A percentile compares a stretch with the other conserved stretches of the same genome.
These are phyloP conservation scores for Lynx canadensis DNA, from an alignment of 2,113 vertebrate genomes.

Conservation along the genomic window DNA sequence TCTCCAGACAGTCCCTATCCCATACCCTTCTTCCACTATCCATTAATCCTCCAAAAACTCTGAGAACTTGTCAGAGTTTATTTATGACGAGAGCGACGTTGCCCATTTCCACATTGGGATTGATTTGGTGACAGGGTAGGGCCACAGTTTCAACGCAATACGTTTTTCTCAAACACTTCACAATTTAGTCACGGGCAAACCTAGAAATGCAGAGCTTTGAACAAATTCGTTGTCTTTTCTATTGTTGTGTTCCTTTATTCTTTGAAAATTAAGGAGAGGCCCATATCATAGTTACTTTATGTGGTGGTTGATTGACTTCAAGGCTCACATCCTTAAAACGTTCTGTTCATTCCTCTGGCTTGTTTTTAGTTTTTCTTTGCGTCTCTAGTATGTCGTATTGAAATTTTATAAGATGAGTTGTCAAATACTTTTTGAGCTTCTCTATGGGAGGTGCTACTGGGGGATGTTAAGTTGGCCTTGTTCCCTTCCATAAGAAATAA, in stretches of 20 bases:
- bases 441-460: background rate
- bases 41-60: background rate
- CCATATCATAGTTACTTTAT: background rate
- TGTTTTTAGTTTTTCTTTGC: constrained; percentile 7
- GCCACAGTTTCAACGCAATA: background rate
- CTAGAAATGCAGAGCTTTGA: background rate
- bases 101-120: background rate
- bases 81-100: constrained; percentile 11
- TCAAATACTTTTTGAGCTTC: background rate
- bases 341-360: background rate
- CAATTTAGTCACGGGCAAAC: background rate
- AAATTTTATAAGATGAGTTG: background rate
- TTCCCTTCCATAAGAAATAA: constrained; percentile 3
- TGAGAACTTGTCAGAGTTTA: background rate
- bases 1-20: background rate
- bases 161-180: background rate
- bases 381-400: background rate
- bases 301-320: background rate
- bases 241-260: background rate
- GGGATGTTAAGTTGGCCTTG: background rate
- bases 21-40: background rate
- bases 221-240: background rate
- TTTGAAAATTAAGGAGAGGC: background rate
- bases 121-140: background rate
- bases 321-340: background rate